A percentile compares a stretch with the other conserved stretches of the same genome.
Conservation (phyloP, 1,140 invertebrate species). For the Meloidogyne exigua region DNA sequence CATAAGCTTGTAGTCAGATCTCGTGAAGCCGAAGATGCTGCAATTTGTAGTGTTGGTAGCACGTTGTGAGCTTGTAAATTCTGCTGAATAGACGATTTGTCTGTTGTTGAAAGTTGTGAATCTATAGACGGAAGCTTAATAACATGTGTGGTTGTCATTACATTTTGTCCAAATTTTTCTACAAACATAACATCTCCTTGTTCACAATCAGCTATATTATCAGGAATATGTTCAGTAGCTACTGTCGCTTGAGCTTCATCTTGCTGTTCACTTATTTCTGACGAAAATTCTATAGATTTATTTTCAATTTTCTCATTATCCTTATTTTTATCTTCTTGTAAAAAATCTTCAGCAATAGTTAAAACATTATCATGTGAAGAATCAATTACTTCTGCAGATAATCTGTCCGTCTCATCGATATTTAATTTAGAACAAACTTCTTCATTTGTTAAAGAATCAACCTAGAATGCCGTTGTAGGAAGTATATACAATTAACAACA, state of each 20-base stretch:
- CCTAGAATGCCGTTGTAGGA: neutral
- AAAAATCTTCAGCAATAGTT: neutral
- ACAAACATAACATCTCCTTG: neutral
- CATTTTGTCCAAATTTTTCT: neutral
- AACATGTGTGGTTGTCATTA: neutral
- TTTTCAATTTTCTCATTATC: neutral
- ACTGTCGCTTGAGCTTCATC: neutral
- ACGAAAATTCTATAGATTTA: neutral
- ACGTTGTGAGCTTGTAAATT: neutral
- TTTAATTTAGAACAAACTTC: neutral
- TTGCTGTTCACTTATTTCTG: neutral
- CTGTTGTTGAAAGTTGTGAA: neutral
- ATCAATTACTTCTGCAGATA: neutral
- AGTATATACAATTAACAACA: neutral
- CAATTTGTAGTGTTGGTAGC: neutral
- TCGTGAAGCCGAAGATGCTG: neutral
- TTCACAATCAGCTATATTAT: neutral
- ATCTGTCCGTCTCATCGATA: neutral
- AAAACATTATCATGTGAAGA: neutral
- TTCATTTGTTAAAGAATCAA: neutral
- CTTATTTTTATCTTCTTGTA: neutral
- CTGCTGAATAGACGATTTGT: neutral
- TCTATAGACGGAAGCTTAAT: neutral
- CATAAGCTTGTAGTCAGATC: conserved; percentile 32
- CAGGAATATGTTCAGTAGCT: neutral